A percentile compares a stretch with the other conserved stretches of the same genome.
These are phyloP conservation scores for Melinaea menophilus DNA, from an alignment of 2,888 invertebrate species.

Conservation along the genomic window DNA sequence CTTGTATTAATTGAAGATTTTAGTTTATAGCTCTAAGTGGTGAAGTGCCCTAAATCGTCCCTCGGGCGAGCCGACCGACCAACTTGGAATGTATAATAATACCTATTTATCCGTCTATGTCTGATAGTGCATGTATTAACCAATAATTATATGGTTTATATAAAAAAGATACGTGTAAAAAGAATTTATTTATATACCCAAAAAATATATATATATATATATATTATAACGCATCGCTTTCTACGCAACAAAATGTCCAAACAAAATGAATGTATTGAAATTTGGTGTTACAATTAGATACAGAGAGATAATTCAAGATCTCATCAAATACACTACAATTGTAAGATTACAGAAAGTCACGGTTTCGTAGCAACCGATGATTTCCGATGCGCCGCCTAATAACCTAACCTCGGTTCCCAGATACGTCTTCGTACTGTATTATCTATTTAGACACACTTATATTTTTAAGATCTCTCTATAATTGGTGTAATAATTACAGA, in stretches of 20 bases:
- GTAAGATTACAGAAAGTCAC: constrained; percentile 44
- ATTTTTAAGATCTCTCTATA: constrained; percentile 16
- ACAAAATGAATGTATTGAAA: background rate
- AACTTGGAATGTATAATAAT: constrained; percentile 51
- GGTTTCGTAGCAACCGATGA: constrained; percentile 50
- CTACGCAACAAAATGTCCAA: no score
- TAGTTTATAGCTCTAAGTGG: constrained; percentile 33
- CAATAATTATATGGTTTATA: background rate
- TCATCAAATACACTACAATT: constrained; percentile 40
- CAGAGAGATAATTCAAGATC: constrained; percentile 30
- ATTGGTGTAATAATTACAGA: background rate
- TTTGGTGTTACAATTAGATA: constrained; percentile 24
- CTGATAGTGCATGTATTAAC: constrained; percentile 1
- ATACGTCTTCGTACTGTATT: constrained; percentile 16
- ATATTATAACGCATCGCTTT: no score
- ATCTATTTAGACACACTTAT: constrained; percentile 20
- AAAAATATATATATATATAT: no score
- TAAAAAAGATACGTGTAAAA: no score
- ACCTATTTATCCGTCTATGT: constrained; percentile 49
- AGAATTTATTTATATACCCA: no score
- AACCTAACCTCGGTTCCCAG: constrained; percentile 42
- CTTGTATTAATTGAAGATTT: constrained; percentile 1
- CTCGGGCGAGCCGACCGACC: constrained; percentile 43
- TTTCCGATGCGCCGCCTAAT: constrained; percentile 62
- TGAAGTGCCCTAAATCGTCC: constrained; percentile 40